phyloP scores from a whole-genome alignment of 2,888 invertebrate genomes.

The Cosmia trapezina region DNA sequence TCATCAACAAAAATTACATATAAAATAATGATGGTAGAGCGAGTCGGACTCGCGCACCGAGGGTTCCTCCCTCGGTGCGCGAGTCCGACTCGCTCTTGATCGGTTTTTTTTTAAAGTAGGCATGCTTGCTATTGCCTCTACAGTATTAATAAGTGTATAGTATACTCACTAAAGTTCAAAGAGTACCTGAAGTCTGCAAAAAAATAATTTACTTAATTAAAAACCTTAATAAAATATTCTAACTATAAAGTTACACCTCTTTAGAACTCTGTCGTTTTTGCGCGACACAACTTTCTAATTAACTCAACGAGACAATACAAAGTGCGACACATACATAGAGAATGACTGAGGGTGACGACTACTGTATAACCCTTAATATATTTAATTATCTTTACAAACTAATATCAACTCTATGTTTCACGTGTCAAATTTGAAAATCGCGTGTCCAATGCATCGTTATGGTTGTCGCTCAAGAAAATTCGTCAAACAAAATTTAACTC shows the following conservation, averaged over 20 bases:
- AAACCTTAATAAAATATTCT: slow-evolving; percentile 42
- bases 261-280: slow-evolving; percentile 68
- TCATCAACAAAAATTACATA: too few relatives aligned
- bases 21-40: too few relatives aligned
- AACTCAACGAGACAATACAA: slow-evolving; percentile 79
- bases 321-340: slow-evolving; percentile 76
- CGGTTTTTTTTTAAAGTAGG: too few relatives aligned
- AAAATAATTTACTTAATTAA: slow-evolving; percentile 34
- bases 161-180: neutral
- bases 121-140: too few relatives aligned
- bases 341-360: slow-evolving; percentile 81
- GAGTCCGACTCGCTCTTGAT: too few relatives aligned
- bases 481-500: slow-evolving; percentile 69
- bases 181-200: neutral
- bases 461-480: slow-evolving; percentile 53
- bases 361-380: slow-evolving; percentile 73
- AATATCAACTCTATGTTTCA: slow-evolving; percentile 58
- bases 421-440: slow-evolving; percentile 20
- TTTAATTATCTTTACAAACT: slow-evolving; percentile 31
- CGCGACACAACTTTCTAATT: slow-evolving; percentile 83
- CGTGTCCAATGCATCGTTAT: slow-evolving; percentile 3
- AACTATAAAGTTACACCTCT: slow-evolving; percentile 58
- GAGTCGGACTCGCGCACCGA: too few relatives aligned
- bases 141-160: neutral
- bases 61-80: too few relatives aligned